phyloP scores from a whole-genome alignment of 2,797 vertebrate genomes.

The Picus viridis region DNA sequence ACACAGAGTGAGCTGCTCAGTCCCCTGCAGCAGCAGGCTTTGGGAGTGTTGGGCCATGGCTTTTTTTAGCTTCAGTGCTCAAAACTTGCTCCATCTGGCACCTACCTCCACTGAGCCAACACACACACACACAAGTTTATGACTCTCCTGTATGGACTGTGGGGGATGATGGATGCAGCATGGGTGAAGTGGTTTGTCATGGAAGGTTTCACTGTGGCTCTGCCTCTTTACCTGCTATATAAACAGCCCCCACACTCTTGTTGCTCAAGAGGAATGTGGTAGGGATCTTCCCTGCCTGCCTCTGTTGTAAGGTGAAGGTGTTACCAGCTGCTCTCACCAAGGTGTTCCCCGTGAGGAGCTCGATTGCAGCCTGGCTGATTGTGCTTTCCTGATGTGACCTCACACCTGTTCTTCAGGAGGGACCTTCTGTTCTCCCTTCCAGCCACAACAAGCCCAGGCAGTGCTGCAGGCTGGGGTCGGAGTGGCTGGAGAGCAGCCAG shows the following conservation, averaged over 20 bases:
- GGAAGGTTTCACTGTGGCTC: background rate
- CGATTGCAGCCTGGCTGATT: background rate
- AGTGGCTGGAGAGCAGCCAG: too few relatives aligned
- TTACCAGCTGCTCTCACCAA: background rate
- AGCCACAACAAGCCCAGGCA: background rate
- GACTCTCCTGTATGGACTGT: background rate
- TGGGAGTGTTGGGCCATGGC: background rate
- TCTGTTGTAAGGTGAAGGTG: background rate
- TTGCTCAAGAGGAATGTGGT: background rate
- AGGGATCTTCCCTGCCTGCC: background rate
- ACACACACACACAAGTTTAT: background rate
- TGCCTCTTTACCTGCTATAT: background rate
- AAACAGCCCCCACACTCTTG: background rate
- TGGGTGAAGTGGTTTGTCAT: background rate
- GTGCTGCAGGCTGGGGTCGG: too few relatives aligned
- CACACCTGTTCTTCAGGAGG: background rate
- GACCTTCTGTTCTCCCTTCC: background rate
- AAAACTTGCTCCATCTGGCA: background rate
- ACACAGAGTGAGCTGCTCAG: background rate
- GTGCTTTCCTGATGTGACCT: background rate
- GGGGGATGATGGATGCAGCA: background rate
- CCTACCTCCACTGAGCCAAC: background rate
- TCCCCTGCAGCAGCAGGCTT: background rate
- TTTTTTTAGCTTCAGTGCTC: background rate
- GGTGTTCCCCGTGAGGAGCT: background rate